Evolutionary conservation across 2,888 invertebrate genomes (phyloP).

Genomic region (Drosophila neutralis): DNA sequence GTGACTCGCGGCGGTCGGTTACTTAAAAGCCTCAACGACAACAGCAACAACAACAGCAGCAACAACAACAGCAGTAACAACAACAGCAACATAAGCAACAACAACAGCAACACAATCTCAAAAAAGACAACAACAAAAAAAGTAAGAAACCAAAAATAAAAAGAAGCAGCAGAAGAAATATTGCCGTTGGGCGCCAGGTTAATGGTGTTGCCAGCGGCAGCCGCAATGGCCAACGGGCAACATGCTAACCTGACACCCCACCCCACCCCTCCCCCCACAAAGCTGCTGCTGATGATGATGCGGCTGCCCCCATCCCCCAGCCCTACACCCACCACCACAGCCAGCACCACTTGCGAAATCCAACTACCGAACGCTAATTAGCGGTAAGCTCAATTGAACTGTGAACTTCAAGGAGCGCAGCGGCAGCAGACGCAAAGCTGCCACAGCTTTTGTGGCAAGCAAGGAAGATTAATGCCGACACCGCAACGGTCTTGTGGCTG

Average conservation of each 20-base stretch:
- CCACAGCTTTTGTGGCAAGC: conserved; percentile 26
- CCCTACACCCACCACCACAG: background rate
- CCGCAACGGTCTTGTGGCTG: conserved; percentile 25
- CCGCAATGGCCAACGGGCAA: conserved; percentile 21
- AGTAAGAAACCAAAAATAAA: conserved; percentile 12
- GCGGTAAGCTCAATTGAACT: conserved; percentile 75
- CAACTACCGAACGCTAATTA: conserved; percentile 56
- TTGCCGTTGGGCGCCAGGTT: conserved; percentile 55
- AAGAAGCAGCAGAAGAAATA: conserved; percentile 13
- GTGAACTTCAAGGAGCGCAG: conserved; percentile 61
- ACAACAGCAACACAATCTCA: background rate
- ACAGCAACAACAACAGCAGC: background rate
- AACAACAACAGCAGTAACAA: background rate
- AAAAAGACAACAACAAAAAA: background rate
- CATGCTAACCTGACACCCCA: conserved; percentile 1
- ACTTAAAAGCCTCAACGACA: conserved; percentile 54
- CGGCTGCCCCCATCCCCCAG: background rate
- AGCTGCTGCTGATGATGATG: background rate
- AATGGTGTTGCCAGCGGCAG: conserved; percentile 40
- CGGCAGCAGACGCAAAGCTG: conserved; percentile 7
- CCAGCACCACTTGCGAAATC: background rate
- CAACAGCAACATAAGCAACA: background rate
- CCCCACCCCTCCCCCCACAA: background rate
- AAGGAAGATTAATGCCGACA: conserved; percentile 48
- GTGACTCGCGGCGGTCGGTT: conserved; percentile 65